These are phyloP conservation scores for Anser cygnoides DNA, from an alignment of 2,113 vertebrate species.

Conservation along the genomic window DNA sequence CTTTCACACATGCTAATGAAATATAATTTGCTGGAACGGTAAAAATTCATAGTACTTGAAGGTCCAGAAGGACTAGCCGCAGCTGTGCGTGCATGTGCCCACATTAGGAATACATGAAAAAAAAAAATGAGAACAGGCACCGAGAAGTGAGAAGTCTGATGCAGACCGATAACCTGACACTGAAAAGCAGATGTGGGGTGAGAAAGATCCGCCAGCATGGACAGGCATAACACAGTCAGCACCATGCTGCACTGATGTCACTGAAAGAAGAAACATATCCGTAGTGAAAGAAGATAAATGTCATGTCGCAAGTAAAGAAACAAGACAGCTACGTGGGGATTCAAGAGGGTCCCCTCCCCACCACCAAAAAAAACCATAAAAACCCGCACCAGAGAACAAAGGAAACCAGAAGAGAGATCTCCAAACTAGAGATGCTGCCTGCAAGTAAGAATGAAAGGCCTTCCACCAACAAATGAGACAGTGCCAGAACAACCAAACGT, in stretches of 20 bases:
- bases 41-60: conserved; percentile 6
- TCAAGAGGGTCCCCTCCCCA: not conserved
- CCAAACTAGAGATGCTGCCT: not conserved
- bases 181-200: conserved; percentile 13
- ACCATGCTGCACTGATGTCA: not conserved
- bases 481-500: not conserved
- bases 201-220: not conserved
- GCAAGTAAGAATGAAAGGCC: not conserved
- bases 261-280: not conserved
- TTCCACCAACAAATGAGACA: not conserved
- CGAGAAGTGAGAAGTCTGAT: conserved; percentile 22
- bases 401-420: not conserved
- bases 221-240: not conserved
- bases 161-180: conserved; percentile 11
- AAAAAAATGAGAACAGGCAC: not conserved
- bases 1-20: not conserved
- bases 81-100: not conserved
- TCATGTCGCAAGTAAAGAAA: not conserved
- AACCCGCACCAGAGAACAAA: not conserved
- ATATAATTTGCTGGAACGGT: not conserved
- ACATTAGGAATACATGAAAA: not conserved
- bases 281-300: not conserved
- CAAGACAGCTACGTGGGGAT: not conserved
- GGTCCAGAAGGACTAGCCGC: conserved; percentile 1
- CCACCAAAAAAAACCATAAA: not conserved